phyloP scores from a whole-genome alignment of 2,113 vertebrate genomes.

The Trachemys scripta region DNA sequence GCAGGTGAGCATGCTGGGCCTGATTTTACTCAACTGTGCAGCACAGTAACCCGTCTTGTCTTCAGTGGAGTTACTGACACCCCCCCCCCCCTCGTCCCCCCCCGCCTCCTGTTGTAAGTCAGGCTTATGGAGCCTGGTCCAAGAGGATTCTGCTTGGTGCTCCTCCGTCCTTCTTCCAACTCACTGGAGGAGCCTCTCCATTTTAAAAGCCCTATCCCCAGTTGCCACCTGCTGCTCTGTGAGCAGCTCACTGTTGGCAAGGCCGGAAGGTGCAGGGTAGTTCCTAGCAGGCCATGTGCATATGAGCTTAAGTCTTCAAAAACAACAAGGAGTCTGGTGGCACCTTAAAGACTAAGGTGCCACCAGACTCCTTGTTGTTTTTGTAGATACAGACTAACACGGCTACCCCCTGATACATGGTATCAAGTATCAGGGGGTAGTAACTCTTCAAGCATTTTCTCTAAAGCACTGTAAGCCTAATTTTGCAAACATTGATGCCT shows the following conservation, averaged over 20 bases:
- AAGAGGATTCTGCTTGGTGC: neutral
- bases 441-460: neutral
- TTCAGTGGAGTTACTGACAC: neutral
- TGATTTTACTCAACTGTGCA: neutral
- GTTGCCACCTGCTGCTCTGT: neutral
- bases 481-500: rapidly evolving
- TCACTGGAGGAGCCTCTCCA: neutral
- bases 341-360: too few species aligned
- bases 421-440: too few species aligned
- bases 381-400: too few species aligned
- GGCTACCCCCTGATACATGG: too few species aligned
- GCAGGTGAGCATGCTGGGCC: neutral
- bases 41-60: neutral
- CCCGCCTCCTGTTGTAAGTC: too few species aligned
- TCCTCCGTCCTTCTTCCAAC: neutral
- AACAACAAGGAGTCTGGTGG: too few species aligned
- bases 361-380: too few species aligned
- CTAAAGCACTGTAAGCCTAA: neutral
- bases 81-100: too few species aligned
- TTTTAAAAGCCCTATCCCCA: neutral
- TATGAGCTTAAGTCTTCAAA: rapidly evolving
- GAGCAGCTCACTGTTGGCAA: neutral
- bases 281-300: neutral
- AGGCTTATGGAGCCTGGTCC: neutral
- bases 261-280: neutral